These are phyloP conservation scores for Hylaea fasciaria DNA, from an alignment of 2,888 invertebrate species.

Conservation along the genomic window DNA sequence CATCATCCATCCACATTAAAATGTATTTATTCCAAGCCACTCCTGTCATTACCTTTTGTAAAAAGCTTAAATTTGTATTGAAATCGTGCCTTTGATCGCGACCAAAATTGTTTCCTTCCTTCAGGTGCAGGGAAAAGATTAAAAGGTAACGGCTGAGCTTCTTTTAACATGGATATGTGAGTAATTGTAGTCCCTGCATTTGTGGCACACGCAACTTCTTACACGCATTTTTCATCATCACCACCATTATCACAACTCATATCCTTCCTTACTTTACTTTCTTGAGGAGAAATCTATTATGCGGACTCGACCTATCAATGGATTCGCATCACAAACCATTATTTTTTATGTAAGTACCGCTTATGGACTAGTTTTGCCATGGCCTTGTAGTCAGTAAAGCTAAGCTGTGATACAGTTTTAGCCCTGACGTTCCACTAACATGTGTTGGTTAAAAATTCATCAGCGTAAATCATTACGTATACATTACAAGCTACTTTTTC, in stretches of 20 bases:
- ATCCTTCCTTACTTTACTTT: not conserved
- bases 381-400: no score
- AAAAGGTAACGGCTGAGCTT: conserved; percentile 72
- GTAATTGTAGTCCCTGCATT: conserved; percentile 46
- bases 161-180: conserved; percentile 61
- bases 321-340: no score
- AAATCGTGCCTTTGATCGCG: conserved; percentile 43
- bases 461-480: no score
- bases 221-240: not conserved
- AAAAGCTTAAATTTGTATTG: conserved; percentile 19
- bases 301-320: no score
- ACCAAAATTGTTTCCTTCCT: conserved; percentile 61
- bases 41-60: not conserved
- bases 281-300: not conserved
- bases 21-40: conserved; percentile 7
- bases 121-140: conserved; percentile 77
- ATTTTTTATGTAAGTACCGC: no score
- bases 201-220: conserved; percentile 1
- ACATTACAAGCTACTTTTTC: no score
- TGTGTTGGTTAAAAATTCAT: no score
- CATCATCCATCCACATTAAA: not conserved
- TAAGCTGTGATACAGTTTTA: no score
- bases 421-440: no score
- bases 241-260: not conserved
- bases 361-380: no score